Conservation (phyloP, 1,140 invertebrate species). For the Drosophila kepulauana region DNA sequence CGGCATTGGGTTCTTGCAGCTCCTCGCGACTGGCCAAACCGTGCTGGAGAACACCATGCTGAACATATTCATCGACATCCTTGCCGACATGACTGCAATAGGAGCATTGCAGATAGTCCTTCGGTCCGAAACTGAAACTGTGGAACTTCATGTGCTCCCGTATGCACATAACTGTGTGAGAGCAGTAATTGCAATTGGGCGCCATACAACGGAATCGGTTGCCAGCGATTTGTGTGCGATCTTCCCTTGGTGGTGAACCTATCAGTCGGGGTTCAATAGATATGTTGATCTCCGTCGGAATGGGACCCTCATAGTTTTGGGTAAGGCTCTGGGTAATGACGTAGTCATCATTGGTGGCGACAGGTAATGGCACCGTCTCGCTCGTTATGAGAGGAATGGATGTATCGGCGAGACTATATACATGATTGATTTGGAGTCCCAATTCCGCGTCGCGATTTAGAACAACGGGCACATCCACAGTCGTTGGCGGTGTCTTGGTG, state of each 20-base stretch:
- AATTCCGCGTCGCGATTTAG: constrained; percentile 52
- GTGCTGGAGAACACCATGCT: constrained; percentile 52
- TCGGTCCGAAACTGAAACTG: constrained; percentile 37
- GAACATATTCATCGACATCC: constrained; percentile 59
- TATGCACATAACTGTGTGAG: constrained; percentile 58
- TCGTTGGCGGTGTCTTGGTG: constrained; percentile 11
- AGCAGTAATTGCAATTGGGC: constrained; percentile 43
- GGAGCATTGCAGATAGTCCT: constrained; percentile 47
- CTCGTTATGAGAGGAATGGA: not conserved
- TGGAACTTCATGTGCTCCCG: constrained; percentile 64
- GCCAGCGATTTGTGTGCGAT: not conserved
- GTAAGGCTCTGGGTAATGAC: constrained; percentile 39
- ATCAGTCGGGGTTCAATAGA: constrained; percentile 4
- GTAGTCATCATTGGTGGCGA: constrained; percentile 14
- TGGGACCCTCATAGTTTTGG: not conserved
- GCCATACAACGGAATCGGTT: constrained; percentile 71
- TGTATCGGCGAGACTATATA: constrained; percentile 37
- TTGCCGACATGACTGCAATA: constrained; percentile 47
- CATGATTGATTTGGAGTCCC: constrained; percentile 50
- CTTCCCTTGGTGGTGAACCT: no score
- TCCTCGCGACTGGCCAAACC: constrained; percentile 45
- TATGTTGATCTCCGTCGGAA: constrained; percentile 42
- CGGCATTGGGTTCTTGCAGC: constrained; percentile 1
- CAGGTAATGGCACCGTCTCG: not conserved
- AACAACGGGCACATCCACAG: constrained; percentile 6